Percentiles rank a stretch among this genome's conserved stretches.
Conservation (phyloP, 2,113 vertebrate genomes). For the Bagarius yarrelli region DNA sequence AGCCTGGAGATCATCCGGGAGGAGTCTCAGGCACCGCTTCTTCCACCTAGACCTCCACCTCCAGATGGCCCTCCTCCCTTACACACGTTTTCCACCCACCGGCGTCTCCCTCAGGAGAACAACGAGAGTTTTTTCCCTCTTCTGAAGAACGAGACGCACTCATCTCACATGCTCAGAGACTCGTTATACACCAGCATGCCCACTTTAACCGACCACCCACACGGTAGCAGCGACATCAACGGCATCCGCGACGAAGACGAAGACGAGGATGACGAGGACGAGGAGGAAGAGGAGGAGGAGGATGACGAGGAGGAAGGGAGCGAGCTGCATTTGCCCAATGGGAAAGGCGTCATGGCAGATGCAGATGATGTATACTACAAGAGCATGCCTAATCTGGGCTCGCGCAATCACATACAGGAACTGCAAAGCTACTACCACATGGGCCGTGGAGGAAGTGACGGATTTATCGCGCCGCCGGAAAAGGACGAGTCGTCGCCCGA, state of each 20-base stretch:
- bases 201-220: slow-evolving; percentile 82
- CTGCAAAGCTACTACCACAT: slow-evolving; percentile 97
- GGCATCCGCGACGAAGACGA: slow-evolving; percentile 64
- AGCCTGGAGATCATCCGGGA: slow-evolving; percentile 93
- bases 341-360: slow-evolving; percentile 79
- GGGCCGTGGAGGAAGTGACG: slow-evolving; percentile 94
- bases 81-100: slow-evolving; percentile 81
- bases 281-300: slow-evolving; percentile 78
- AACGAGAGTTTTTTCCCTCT: slow-evolving; percentile 97
- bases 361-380: slow-evolving; percentile 96
- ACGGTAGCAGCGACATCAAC: slow-evolving; percentile 63
- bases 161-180: slow-evolving; percentile 77
- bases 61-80: slow-evolving; percentile 81
- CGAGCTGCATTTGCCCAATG: slow-evolving; percentile 73
- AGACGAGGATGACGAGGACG: slow-evolving; percentile 78
- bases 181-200: slow-evolving; percentile 98
- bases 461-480: slow-evolving; percentile 88
- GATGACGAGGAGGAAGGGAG: slow-evolving; percentile 79
- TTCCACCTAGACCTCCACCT: slow-evolving; percentile 84
- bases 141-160: slow-evolving; percentile 83
- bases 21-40: slow-evolving; percentile 89
- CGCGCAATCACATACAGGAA: slow-evolving; percentile 89
- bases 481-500: slow-evolving; percentile 88
- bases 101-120: slow-evolving; percentile 89
- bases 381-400: slow-evolving; percentile 98